Conservation (phyloP, 2,113 vertebrate genomes). For the Plotosus lineatus region DNA sequence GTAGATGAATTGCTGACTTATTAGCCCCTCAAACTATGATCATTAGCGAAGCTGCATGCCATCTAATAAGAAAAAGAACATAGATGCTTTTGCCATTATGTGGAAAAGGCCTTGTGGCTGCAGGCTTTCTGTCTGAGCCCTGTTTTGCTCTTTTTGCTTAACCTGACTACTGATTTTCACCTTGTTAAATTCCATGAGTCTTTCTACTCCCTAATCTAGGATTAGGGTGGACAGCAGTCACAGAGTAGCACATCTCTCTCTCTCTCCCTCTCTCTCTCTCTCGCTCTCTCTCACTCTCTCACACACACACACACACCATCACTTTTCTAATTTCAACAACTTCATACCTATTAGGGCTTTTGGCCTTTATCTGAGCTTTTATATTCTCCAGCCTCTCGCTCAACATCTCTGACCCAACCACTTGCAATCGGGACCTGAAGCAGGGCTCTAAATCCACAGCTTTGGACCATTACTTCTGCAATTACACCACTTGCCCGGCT, state of each 20-base stretch:
- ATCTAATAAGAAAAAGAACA: slow-evolving; percentile 17
- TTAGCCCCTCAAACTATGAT: slow-evolving; percentile 43
- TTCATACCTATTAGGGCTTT: slow-evolving; percentile 71
- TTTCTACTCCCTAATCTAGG: slow-evolving; percentile 63
- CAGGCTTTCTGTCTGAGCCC: slow-evolving; percentile 15
- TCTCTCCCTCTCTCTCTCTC: slow-evolving; percentile 47
- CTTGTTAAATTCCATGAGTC: slow-evolving; percentile 65
- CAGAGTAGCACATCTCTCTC: slow-evolving; percentile 55
- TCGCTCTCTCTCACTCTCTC: slow-evolving; percentile 39
- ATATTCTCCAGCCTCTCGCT: slow-evolving; percentile 69
- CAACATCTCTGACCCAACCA: slow-evolving; percentile 67
- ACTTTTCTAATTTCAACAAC: slow-evolving; percentile 72
- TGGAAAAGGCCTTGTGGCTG: neutral
- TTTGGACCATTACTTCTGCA: slow-evolving; percentile 70
- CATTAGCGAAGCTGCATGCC: slow-evolving; percentile 29
- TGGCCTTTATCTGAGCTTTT: slow-evolving; percentile 75
- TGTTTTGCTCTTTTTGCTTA: slow-evolving; percentile 49
- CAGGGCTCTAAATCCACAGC: slow-evolving; percentile 61
- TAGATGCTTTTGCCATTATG: neutral
- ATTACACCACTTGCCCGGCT: slow-evolving; percentile 60
- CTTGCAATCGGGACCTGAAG: slow-evolving; percentile 65
- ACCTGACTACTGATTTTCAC: slow-evolving; percentile 62
- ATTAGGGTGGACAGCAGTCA: slow-evolving; percentile 70
- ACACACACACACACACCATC: slow-evolving; percentile 55
- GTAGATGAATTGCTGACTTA: slow-evolving; percentile 52